Evolutionary conservation across 2,113 vertebrate genomes (phyloP).

Genomic region (Mustelus asterias): DNA sequence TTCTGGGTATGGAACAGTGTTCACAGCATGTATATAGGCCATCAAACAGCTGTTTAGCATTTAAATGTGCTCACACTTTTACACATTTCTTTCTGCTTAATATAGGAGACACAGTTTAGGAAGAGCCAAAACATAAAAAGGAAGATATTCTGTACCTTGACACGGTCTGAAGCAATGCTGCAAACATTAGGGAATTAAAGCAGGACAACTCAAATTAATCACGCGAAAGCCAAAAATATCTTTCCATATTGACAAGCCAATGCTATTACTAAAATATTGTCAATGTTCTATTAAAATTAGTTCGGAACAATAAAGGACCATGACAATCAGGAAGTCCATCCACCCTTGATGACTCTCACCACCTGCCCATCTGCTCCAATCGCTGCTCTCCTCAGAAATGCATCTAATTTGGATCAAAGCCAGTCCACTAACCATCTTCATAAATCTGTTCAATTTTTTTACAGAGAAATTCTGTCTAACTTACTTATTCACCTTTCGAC

Average conservation of each 20-base stretch:
- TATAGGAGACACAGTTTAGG: background rate
- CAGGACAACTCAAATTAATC: background rate
- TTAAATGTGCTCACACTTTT: constrained; percentile 20
- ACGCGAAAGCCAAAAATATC: background rate
- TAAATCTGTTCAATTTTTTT: background rate
- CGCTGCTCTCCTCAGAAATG: background rate
- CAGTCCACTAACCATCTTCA: background rate
- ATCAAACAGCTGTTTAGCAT: constrained; percentile 30
- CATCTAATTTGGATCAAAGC: background rate
- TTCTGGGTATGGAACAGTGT: background rate
- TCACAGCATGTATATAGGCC: background rate
- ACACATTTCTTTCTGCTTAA: constrained; percentile 11
- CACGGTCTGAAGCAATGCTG: constrained; percentile 10
- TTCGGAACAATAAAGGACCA: background rate
- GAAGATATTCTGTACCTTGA: background rate
- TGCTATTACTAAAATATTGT: background rate
- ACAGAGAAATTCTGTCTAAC: background rate
- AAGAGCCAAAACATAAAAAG: constrained; percentile 3
- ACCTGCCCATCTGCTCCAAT: background rate
- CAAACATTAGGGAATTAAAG: background rate
- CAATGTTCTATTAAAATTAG: background rate
- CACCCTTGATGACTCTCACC: too few species aligned
- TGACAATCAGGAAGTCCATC: background rate
- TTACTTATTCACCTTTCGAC: background rate
- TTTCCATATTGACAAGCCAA: background rate